Conservation (phyloP, 2,113 vertebrate genomes). For the Motacilla alba region DNA sequence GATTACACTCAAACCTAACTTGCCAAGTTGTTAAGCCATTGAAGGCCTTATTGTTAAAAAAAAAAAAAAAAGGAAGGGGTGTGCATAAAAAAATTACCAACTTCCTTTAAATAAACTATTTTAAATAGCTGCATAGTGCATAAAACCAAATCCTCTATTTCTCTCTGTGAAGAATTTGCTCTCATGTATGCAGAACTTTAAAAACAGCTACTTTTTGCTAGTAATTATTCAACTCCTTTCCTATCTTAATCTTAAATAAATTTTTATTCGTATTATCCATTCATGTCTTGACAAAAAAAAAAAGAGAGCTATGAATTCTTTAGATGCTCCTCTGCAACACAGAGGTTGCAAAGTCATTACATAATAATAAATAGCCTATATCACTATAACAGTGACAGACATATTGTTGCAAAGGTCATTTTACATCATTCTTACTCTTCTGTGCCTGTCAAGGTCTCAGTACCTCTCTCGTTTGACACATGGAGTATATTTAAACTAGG, state of each 20-base stretch:
- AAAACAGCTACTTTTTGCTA: not conserved
- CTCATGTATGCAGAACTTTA: accelerated
- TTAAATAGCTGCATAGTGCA: not conserved
- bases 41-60: not conserved
- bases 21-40: not conserved
- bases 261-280: not conserved
- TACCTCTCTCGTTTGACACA: not conserved
- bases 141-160: not conserved
- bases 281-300: not conserved
- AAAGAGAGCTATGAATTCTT: not conserved
- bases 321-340: not conserved
- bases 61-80: not conserved
- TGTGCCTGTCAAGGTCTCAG: not conserved
- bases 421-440: not conserved
- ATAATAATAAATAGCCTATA: not conserved
- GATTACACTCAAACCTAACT: not conserved
- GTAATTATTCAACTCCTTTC: not conserved
- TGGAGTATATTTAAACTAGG: not conserved
- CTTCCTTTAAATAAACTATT: not conserved
- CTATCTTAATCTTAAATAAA: not conserved
- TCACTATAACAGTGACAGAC: not conserved
- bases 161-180: not conserved
- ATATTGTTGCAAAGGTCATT: not conserved
- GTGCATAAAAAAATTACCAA: not conserved
- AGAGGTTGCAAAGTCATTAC: not conserved